Percentiles rank a stretch among this genome's conserved stretches.
These are phyloP conservation scores for Neogobius melanostomus DNA, from an alignment of 2,113 vertebrate species.

Conservation along the genomic window DNA sequence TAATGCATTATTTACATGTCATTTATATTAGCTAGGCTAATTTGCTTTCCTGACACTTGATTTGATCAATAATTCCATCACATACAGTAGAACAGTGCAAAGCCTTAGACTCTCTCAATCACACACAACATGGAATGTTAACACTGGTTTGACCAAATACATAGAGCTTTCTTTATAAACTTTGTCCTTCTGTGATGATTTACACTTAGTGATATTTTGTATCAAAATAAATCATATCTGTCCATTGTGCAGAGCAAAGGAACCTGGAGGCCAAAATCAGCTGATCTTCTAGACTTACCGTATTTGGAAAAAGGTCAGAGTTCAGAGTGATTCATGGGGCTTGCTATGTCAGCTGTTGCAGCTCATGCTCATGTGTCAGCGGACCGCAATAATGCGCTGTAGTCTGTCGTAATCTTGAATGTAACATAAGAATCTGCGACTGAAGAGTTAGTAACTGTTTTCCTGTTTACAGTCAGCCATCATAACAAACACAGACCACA, in stretches of 20 bases:
- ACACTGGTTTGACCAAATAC: constrained; percentile 73
- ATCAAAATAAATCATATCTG: neutral
- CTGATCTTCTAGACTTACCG: neutral
- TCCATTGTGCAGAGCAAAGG: neutral
- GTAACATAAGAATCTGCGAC: neutral
- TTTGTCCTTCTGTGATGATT: neutral
- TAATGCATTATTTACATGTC: constrained; percentile 84
- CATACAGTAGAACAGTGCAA: constrained; percentile 85
- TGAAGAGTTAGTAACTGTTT: too few species aligned
- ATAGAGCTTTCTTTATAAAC: neutral
- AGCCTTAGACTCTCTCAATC: constrained; percentile 76
- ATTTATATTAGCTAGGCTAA: constrained; percentile 80
- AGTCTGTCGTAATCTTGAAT: neutral
- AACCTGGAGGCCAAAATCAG: neutral
- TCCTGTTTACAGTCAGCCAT: constrained; percentile 3
- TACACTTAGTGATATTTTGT: neutral
- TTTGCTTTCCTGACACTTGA: constrained; percentile 80
- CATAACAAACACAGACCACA: constrained; percentile 11
- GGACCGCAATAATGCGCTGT: neutral
- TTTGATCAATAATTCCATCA: constrained; percentile 61
- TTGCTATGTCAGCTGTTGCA: constrained; percentile 9
- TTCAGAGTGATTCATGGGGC: constrained; percentile 6
- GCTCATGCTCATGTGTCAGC: neutral
- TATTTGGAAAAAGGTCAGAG: constrained; percentile 8
- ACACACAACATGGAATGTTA: constrained; percentile 83